Base-by-base conservation (phyloP, 2,797 vertebrate genomes). In the Cebuella pygmaea region DNA sequence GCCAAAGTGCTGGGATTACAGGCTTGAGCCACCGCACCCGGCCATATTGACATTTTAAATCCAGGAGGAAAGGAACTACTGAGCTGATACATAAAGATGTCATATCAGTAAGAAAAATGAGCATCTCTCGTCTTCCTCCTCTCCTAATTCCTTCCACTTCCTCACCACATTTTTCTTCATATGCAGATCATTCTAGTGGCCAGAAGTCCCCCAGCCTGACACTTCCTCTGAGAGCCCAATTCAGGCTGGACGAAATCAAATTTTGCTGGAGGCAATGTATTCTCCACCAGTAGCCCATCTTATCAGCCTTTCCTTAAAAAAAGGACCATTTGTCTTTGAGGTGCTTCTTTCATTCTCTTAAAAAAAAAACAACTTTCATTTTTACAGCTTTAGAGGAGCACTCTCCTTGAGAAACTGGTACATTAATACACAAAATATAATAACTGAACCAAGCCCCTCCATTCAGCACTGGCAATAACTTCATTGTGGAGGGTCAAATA, bases 61-160 rank as follows among this genome's bases (percentile, higher is more conserved):
- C 78, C 59, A 96, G 44, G 33, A 93, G 61, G 84, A 84, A 94
- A 92, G 90, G 46, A 88, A 82, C 30, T 39, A 70, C 30, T 70
- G 26, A 83, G 76, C 24, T 94, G 90, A 92, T 90, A 95, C 94
- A 92, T 81, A 95, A 93, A 92, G 84, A 90, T 85, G 59, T 36
- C 61, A 50, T 7, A 74, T 81, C 36, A 88, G 52, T 44, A 88
- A 88, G 81, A 90, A 90, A 90, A 93, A 92, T 52, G n/a, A 84
- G 2, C 20, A 27, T 15, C 39, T 33, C 20, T 33, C 10, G 48
- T 52, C 27, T 7, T 70, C 27, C 41, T 85, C 55, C 39, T 44
- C 48, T 83, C 14, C 33, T 41, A n/a, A 15, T 88, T 24, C 78
- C 33, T 92, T 33, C 52, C 8, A 80, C 12, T 46, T 91, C n/a